Base-by-base conservation (phyloP, 2,888 invertebrate species). In the Thereva unica region DNA sequence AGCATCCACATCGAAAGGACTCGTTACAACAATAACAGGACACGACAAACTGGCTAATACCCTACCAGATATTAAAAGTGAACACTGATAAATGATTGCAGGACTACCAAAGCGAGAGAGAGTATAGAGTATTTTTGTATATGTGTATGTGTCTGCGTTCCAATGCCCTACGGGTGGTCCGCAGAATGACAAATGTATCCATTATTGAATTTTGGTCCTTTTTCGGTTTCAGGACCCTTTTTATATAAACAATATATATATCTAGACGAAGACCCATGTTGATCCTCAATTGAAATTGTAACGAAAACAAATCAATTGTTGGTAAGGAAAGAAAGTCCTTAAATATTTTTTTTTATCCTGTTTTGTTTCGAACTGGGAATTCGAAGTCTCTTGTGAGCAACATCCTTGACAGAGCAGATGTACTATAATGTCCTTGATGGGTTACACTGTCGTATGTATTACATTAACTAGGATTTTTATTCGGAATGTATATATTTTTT, bases 291-390 rank as follows among this genome's bases (percentile, higher is more conserved):
- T 70, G 70, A 67, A 70, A 68, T 54, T 70, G 68, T 70, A 70
- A 68, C 68, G 70, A 68, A 70, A 70, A 68, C 70, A 70, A 68
- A 70, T 68, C 70, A 70, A 70, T 70, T 68, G 68, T 69, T 65
- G 40, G 41, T 44, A 42, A 42, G 35, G 50, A 50, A 23, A 23
- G 53, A 53, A 10, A 57, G 57, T 57, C 57, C 57, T 57, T 57
- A 34, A 57, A 44, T 35, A 23, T 44, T 44, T 7, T 44, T 7
- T 9, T 40, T 61, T 40, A 50, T 40, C 12, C 40, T 47, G 41
- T 38, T 59, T 9, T n/a, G 23, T 12, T 59, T 38, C 57, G 45
- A 23, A 23, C 23, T 23, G 23, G 23, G 23, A 23, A 23, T 23
- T 23, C 2, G 23, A 23, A 23, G 23, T 12, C 37, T 59, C 38